Conservation (phyloP, 1,140 invertebrate species). For the Drosophila chauvacae region DNA sequence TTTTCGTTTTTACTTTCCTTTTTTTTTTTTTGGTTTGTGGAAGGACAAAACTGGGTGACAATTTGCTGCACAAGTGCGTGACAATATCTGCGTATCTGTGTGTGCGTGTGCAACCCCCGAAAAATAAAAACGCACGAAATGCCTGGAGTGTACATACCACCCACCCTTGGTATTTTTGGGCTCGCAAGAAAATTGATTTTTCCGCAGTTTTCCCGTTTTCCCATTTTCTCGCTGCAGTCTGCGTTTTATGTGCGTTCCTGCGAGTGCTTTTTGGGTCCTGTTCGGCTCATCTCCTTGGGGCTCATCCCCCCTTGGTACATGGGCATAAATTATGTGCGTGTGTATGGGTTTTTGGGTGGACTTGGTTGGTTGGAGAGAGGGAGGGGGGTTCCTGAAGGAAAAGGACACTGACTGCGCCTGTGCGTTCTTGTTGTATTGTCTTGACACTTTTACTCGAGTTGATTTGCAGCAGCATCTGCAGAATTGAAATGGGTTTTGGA, state of each 20-base stretch:
- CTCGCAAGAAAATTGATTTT: conserved; percentile 81
- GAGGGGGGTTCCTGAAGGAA: neutral
- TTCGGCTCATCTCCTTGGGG: conserved; percentile 26
- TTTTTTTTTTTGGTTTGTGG: conserved; percentile 20
- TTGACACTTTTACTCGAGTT: conserved; percentile 77
- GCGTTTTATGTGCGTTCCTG: conserved; percentile 74
- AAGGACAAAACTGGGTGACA: conserved; percentile 71
- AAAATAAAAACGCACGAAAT: conserved; percentile 23
- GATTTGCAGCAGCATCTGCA: conserved; percentile 67
- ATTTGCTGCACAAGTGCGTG: conserved; percentile 79
- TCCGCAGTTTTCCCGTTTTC: conserved; percentile 72
- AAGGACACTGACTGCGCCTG: conserved; percentile 49
- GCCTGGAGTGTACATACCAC: conserved; percentile 34
- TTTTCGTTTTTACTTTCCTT: conserved; percentile 1
- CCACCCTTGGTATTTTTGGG: conserved; percentile 45
- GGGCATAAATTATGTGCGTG: conserved; percentile 76
- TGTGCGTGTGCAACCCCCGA: conserved; percentile 73
- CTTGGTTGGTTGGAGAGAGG: neutral
- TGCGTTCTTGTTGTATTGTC: conserved; percentile 69
- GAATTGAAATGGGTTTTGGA: conserved; percentile 11
- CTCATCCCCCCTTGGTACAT: conserved; percentile 45
- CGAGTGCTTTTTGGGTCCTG: conserved; percentile 33
- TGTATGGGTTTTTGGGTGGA: conserved; percentile 9
- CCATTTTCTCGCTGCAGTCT: conserved; percentile 65
- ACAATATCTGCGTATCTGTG: conserved; percentile 30